These are phyloP conservation scores for Dromiciops gliroides DNA, from an alignment of 2,113 vertebrate species.

Conservation along the genomic window DNA sequence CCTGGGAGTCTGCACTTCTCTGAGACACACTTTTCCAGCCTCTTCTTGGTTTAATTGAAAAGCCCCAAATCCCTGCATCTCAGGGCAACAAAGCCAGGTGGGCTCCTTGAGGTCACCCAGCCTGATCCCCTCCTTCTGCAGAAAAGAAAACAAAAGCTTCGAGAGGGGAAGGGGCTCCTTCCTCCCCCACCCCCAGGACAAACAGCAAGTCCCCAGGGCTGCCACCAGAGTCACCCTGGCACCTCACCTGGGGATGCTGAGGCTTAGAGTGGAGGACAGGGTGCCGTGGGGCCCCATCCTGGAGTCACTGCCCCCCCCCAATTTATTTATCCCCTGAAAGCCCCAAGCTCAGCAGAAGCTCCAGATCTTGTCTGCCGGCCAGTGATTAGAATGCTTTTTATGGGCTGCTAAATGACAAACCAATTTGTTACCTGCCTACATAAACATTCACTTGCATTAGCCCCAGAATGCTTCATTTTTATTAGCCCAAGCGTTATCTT, in stretches of 20 bases:
- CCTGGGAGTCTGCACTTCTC: not conserved
- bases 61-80: not conserved
- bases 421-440: conserved; percentile 89
- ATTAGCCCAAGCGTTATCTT: conserved; percentile 86
- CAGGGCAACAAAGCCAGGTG: not conserved
- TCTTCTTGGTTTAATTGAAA: not conserved
- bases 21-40: not conserved
- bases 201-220: not conserved
- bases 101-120: not conserved
- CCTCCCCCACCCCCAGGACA: too few relatives aligned
- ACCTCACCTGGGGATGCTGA: conserved; percentile 35
- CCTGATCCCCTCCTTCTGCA: not conserved
- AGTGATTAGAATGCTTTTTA: conserved; percentile 87
- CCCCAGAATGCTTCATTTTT: conserved; percentile 90
- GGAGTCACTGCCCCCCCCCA: conserved; percentile 81
- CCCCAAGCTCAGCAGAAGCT: conserved; percentile 86
- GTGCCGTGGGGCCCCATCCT: conserved; percentile 82
- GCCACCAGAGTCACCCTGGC: not conserved
- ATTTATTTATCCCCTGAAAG: conserved; percentile 88
- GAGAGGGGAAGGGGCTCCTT: not conserved
- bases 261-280: conserved; percentile 69
- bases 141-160: not conserved
- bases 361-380: conserved; percentile 85
- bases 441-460: conserved; percentile 88
- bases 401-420: conserved; percentile 87